phyloP scores from a whole-genome alignment of 1,140 invertebrate species.

The Drosophila nikananu region DNA sequence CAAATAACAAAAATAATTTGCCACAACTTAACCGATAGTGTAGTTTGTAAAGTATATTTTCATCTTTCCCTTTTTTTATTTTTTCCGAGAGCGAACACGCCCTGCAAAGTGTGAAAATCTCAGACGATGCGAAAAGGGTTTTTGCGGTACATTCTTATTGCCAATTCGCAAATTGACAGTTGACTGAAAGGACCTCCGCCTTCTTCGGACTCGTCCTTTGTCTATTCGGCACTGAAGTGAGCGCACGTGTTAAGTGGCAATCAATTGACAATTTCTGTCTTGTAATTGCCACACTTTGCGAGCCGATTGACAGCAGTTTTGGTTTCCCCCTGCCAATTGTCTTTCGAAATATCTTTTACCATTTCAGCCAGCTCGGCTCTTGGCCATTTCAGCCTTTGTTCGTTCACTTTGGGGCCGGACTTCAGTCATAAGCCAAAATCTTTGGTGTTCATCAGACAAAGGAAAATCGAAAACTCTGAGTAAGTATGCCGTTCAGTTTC shows the following conservation, averaged over 20 bases:
- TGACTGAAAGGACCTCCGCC: conserved; percentile 11
- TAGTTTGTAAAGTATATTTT: background rate
- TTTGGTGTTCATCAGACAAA: background rate
- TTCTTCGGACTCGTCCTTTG: background rate
- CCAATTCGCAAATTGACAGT: conserved; percentile 34
- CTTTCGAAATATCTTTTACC: conserved; percentile 28
- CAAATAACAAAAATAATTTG: background rate
- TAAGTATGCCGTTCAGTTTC: background rate
- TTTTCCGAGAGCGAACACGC: background rate
- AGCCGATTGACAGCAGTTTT: conserved; percentile 24
- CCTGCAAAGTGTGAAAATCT: background rate
- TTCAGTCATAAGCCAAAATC: conserved; percentile 28
- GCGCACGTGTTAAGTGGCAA: conserved; percentile 72
- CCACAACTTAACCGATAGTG: background rate
- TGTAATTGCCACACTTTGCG: conserved; percentile 67
- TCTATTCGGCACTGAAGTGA: conserved; percentile 33
- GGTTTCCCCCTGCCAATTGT: conserved; percentile 11
- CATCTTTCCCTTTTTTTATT: background rate
- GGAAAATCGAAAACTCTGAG: background rate
- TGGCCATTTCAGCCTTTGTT: conserved; percentile 1
- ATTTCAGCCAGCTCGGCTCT: background rate
- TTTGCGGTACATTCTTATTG: conserved; percentile 12
- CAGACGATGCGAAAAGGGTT: conserved; percentile 19
- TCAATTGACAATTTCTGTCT: conserved; percentile 64
- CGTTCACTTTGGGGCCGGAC: background rate